Percentiles rank a stretch among this genome's conserved stretches.
phyloP scores from a whole-genome alignment of 2,113 vertebrate genomes.

The Melanocharis versteri region DNA sequence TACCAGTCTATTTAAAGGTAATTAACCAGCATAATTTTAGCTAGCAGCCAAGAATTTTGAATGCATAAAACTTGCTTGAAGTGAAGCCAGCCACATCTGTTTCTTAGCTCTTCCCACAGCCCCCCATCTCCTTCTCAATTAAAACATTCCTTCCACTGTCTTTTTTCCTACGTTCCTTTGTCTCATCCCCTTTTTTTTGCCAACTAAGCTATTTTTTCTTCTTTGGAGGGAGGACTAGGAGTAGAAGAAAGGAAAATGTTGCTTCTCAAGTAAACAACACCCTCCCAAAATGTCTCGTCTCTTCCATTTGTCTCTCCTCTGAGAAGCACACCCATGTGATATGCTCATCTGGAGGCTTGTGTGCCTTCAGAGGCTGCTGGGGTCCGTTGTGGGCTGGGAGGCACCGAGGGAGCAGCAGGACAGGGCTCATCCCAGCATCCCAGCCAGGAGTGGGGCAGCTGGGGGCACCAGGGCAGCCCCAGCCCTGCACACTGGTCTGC shows the following conservation, averaged over 20 bases:
- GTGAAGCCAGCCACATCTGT: conserved; percentile 47
- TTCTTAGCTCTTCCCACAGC: conserved; percentile 12
- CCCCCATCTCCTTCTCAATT: conserved; percentile 7
- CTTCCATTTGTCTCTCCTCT: not conserved
- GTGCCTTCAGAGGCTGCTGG: rapidly evolving
- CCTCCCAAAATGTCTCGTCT: not conserved
- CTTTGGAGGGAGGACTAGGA: not conserved
- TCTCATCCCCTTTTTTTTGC: not conserved
- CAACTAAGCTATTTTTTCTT: conserved; percentile 1
- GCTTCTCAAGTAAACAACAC: not conserved
- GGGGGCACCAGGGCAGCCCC: not conserved
- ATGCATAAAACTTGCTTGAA: conserved; percentile 11
- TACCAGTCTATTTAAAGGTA: conserved; percentile 20
- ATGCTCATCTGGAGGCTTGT: rapidly evolving
- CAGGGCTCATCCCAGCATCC: not conserved
- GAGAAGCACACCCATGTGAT: rapidly evolving
- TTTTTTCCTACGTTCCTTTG: not conserved
- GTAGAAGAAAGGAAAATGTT: not conserved
- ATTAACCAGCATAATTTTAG: conserved; percentile 37
- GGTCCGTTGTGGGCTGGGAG: not conserved
- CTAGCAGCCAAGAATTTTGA: not conserved
- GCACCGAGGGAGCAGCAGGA: rapidly evolving
- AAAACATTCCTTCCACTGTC: conserved; percentile 49
- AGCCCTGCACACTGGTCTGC: rapidly evolving
- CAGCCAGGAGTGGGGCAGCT: not conserved